phyloP scores from a whole-genome alignment of 2,888 invertebrate genomes.

The Acleris emargana region DNA sequence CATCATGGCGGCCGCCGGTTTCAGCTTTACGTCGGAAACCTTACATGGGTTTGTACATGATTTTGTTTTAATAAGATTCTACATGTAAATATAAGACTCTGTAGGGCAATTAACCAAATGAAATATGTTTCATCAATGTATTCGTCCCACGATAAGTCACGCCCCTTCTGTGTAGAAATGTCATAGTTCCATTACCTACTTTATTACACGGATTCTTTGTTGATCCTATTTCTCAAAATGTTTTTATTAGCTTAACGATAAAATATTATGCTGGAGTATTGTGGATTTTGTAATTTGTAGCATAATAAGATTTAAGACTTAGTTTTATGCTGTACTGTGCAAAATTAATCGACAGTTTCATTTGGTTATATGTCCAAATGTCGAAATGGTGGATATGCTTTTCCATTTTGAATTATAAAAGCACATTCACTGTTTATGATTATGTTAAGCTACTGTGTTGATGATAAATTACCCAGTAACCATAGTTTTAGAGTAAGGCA shows the following conservation, averaged over 20 bases:
- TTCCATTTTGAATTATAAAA: neutral
- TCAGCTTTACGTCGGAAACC: slow-evolving; percentile 98
- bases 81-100: slow-evolving; percentile 71
- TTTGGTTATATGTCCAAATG: slow-evolving; percentile 23
- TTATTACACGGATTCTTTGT: neutral
- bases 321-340: neutral
- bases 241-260: neutral
- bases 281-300: neutral
- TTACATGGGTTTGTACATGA: slow-evolving; percentile 95
- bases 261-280: neutral
- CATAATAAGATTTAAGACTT: neutral
- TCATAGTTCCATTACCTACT: neutral
- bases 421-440: slow-evolving; percentile 20
- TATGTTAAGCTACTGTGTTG: slow-evolving; percentile 30
- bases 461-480: slow-evolving; percentile 8
- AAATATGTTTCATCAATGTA: slow-evolving; percentile 10
- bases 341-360: slow-evolving; percentile 9
- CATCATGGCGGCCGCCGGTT: slow-evolving; percentile 92
- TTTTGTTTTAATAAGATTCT: slow-evolving; percentile 66
- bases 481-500: slow-evolving; percentile 14
- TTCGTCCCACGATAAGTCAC: slow-evolving; percentile 1
- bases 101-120: slow-evolving; percentile 38
- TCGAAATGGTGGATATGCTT: slow-evolving; percentile 26
- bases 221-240: slow-evolving; percentile 3
- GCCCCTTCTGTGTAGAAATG: neutral